Conservation (phyloP, 2,113 vertebrate species). For the Polypterus senegalus region DNA sequence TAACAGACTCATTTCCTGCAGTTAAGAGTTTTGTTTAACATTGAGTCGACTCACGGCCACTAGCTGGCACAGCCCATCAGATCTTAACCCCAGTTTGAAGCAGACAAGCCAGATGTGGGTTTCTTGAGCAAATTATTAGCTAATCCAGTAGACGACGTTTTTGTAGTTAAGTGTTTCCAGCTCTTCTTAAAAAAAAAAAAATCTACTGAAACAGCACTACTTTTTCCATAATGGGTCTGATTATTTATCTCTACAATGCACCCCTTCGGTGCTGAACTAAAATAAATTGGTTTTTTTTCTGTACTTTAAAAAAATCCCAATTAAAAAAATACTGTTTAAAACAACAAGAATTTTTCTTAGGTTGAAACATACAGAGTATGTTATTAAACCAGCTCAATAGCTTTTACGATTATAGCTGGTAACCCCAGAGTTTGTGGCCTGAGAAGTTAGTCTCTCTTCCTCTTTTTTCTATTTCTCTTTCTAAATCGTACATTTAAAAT, state of each 20-base stretch:
- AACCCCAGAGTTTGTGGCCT: too few relatives aligned
- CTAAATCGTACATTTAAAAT: too few relatives aligned
- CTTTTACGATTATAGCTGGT: too few relatives aligned
- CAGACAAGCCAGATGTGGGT: slow-evolving; percentile 76
- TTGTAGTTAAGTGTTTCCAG: slow-evolving; percentile 85
- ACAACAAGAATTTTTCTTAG: too few relatives aligned
- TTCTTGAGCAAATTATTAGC: slow-evolving; percentile 84
- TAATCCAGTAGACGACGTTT: slow-evolving; percentile 71
- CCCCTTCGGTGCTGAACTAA: slow-evolving; percentile 40
- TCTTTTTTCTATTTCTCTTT: too few relatives aligned
- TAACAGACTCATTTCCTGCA: slow-evolving; percentile 84
- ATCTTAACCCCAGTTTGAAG: slow-evolving; percentile 74
- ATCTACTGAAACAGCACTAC: slow-evolving; percentile 74
- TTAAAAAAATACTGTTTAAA: neutral
- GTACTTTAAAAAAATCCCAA: neutral
- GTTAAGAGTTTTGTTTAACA: slow-evolving; percentile 81
- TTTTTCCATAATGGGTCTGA: slow-evolving; percentile 72
- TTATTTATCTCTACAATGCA: slow-evolving; percentile 65
- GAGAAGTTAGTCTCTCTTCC: too few relatives aligned
- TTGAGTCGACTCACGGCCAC: slow-evolving; percentile 61
- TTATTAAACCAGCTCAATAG: too few relatives aligned
- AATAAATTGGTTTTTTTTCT: neutral
- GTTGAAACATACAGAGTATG: too few relatives aligned
- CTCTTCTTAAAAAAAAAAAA: slow-evolving; percentile 54
- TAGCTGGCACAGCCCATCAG: slow-evolving; percentile 46